Conservation (phyloP, 2,888 invertebrate genomes). For the Drosophila quasianomalipes region DNA sequence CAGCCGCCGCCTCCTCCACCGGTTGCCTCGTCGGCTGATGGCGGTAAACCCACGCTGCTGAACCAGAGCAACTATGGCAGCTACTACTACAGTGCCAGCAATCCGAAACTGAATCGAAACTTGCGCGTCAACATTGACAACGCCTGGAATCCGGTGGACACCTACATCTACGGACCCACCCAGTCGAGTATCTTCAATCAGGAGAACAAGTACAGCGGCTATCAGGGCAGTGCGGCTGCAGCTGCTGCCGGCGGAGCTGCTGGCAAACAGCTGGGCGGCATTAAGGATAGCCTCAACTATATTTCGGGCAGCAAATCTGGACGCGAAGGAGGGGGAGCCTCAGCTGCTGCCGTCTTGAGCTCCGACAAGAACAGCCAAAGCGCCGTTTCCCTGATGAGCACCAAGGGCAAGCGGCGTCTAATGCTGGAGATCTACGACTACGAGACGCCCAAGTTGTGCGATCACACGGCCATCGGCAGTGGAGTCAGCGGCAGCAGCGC, state of each 20-base stretch:
- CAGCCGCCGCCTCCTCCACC: slow-evolving; percentile 83
- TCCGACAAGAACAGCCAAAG: slow-evolving; percentile 58
- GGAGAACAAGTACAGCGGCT: slow-evolving; percentile 85
- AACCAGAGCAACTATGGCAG: slow-evolving; percentile 83
- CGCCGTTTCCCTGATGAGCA: slow-evolving; percentile 76
- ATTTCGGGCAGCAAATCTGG: slow-evolving; percentile 72
- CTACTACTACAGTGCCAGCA: slow-evolving; percentile 85
- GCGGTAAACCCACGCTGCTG: slow-evolving; percentile 79
- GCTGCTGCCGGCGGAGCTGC: slow-evolving; percentile 47
- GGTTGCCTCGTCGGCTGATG: slow-evolving; percentile 79
- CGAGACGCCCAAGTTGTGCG: slow-evolving; percentile 92
- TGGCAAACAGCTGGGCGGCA: slow-evolving; percentile 73
- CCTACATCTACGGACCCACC: slow-evolving; percentile 85
- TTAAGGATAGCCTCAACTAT: slow-evolving; percentile 85
- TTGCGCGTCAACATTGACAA: slow-evolving; percentile 85
- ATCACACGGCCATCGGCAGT: slow-evolving; percentile 89
- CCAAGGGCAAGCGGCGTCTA: slow-evolving; percentile 85
- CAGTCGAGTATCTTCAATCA: slow-evolving; percentile 86
- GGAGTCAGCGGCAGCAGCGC: slow-evolving; percentile 77
- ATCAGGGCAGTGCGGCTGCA: slow-evolving; percentile 76
- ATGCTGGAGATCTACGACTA: slow-evolving; percentile 91
- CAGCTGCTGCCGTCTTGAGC: slow-evolving; percentile 63
- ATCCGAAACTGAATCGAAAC: slow-evolving; percentile 85
- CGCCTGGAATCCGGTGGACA: slow-evolving; percentile 86
- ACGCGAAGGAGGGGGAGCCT: slow-evolving; percentile 58